Evolutionary conservation across 2,888 invertebrate species (phyloP), one percentile per base, ranked within the genome.

Genomic region (Plagodis pulveraria): DNA sequence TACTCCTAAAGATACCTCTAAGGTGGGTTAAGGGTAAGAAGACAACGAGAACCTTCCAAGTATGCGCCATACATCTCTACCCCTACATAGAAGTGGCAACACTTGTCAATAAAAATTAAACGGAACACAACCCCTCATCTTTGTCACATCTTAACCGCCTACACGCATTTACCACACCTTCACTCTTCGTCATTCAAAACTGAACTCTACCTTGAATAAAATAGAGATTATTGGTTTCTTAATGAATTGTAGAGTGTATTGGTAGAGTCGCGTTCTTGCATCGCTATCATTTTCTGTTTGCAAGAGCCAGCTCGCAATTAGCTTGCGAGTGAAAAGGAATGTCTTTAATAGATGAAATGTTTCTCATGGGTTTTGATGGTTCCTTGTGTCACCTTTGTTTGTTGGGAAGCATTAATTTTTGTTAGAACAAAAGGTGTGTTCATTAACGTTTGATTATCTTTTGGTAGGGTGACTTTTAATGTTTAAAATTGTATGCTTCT

Each of bases 61-160:
- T 54, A 58, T 50, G 50, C 33, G 5, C 33, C n/a, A 33, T 22
- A 34, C 43, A 51, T 5, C 46, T 12, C 38, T 12, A 45, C 45
- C 10, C 40, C 35, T 56, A 32, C 9, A 10, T 49, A 44, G 43
- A 52, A 38, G 42, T 63, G 56, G 61, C 76, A 67, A 78, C 79
- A 77, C 78, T 84, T 80, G 80, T 83, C 86, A 85, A 84, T 86
- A 86, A 80, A 84, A 87, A 87, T 87, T 84, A 84, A 87, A 86
- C 82, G 77, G 75, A 79, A 79, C 77, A 66, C 74, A 76, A 65
- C 83, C 82, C 80, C 79, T 83, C 80, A 82, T 85, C 84, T 84
- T 80, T 84, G 83, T 86, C 82, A 80, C 83, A 77, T 79, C 70
- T 68, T 62, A 63, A 58, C 55, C 63, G 58, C 63, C 55, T 73